Percentiles rank a stretch among this genome's conserved stretches.
These are phyloP conservation scores for Podabrus alpinus DNA, from an alignment of 2,888 invertebrate genomes.

Conservation along the genomic window DNA sequence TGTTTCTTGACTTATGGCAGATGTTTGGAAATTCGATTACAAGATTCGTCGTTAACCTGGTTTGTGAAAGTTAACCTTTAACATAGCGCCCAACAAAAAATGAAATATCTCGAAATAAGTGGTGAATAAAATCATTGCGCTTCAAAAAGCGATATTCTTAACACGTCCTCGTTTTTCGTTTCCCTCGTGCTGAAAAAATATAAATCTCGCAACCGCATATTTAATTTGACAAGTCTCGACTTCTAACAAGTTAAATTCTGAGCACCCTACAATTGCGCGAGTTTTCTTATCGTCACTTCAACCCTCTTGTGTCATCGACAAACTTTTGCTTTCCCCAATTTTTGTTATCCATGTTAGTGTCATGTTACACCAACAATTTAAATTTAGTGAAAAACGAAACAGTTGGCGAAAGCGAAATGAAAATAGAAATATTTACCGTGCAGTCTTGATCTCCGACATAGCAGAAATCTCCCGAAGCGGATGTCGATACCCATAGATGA, in stretches of 20 bases:
- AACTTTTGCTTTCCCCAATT: not conserved
- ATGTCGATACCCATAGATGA: slow-evolving; percentile 91
- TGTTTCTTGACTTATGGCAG: not conserved
- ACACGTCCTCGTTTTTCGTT: not conserved
- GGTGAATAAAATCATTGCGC: not conserved
- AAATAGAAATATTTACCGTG: slow-evolving; percentile 65
- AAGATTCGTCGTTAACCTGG: not conserved
- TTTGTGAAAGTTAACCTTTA: not conserved
- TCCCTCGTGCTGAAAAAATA: not conserved
- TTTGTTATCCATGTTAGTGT: not conserved
- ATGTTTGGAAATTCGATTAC: not conserved
- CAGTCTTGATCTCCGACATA: slow-evolving; percentile 89
- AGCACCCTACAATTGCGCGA: not conserved
- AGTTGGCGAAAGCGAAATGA: not conserved
- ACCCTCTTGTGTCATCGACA: not conserved
- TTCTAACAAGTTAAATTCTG: not conserved
- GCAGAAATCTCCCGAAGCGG: slow-evolving; percentile 92
- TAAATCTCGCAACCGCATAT: not conserved
- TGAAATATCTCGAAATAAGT: not conserved
- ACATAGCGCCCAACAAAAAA: not conserved
- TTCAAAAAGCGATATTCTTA: not conserved
- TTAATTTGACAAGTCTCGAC: not conserved
- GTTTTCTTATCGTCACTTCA: not conserved
- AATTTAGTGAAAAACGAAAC: not conserved
- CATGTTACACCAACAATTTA: not conserved